Percentiles rank a stretch among this genome's conserved stretches.
Evolutionary conservation across 2,113 vertebrate species (phyloP).

Genomic region (Bombycilla garrulus): DNA sequence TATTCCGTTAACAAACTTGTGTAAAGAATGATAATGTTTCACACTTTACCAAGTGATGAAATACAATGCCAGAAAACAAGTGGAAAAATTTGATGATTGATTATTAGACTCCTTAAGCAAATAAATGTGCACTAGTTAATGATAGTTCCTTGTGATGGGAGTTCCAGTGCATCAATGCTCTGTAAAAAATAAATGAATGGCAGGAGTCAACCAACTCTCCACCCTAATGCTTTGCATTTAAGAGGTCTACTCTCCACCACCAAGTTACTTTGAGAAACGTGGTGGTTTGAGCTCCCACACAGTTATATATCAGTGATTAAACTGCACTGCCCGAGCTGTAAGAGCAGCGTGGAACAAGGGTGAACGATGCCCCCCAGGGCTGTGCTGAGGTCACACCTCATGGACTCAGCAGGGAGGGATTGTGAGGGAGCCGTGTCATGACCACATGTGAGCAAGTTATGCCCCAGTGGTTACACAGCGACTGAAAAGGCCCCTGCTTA

Average conservation of each 20-base stretch:
- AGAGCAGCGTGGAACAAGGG: background rate
- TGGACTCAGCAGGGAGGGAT: constrained; percentile 20
- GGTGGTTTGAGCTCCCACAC: background rate
- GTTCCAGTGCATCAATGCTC: constrained; percentile 30
- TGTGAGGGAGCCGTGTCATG: background rate
- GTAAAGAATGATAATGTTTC: constrained; percentile 75
- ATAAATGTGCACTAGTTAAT: constrained; percentile 70
- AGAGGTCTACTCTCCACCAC: background rate
- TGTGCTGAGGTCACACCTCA: background rate
- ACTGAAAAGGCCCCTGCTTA: background rate
- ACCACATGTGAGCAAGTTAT: background rate
- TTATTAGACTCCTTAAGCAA: constrained; percentile 69
- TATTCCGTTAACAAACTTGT: constrained; percentile 72
- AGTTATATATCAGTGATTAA: background rate
- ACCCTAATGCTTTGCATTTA: background rate
- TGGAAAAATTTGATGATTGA: constrained; percentile 76
- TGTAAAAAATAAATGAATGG: background rate
- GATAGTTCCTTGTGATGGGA: constrained; percentile 41
- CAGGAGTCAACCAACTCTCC: background rate
- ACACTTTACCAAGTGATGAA: constrained; percentile 74
- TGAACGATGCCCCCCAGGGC: background rate
- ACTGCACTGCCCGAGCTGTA: rapidly evolving
- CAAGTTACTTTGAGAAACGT: background rate
- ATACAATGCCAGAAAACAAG: constrained; percentile 74
- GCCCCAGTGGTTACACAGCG: background rate